Evolutionary conservation across 2,888 invertebrate species (phyloP).

Genomic region (Lamellibrachia columna): DNA sequence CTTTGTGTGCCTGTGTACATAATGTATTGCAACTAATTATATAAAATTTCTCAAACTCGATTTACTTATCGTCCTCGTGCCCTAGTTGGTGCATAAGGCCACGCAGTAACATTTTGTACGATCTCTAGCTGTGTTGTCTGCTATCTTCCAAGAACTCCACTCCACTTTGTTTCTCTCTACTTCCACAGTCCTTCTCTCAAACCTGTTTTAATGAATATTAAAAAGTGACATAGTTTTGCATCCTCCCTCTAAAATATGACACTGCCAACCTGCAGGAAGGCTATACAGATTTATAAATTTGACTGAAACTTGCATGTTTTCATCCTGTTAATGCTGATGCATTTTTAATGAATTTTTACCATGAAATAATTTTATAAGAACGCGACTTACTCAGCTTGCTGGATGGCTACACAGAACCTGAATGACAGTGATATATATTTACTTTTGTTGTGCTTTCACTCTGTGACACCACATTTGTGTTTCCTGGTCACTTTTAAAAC

Average conservation of each 20-base stretch:
- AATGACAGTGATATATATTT: not conserved
- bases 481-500: not conserved
- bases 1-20: too few relatives aligned
- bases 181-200: too few relatives aligned
- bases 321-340: not conserved
- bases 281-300: not conserved
- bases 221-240: not conserved
- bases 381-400: not conserved
- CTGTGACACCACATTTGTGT: slow-evolving; percentile 13
- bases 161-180: too few relatives aligned
- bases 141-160: too few relatives aligned
- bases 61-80: too few relatives aligned
- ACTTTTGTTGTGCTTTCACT: not conserved
- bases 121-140: too few relatives aligned
- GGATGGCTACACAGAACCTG: not conserved
- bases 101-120: too few relatives aligned
- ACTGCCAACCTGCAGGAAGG: not conserved
- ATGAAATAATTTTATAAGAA: not conserved
- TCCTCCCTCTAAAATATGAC: too few relatives aligned
- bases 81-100: too few relatives aligned
- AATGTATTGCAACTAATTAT: too few relatives aligned
- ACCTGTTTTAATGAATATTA: too few relatives aligned
- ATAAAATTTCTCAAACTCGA: too few relatives aligned
- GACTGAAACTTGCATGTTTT: not conserved
- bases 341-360: not conserved